phyloP scores from a whole-genome alignment of 92 coral and sea anemone species.

The Metridium senile region DNA sequence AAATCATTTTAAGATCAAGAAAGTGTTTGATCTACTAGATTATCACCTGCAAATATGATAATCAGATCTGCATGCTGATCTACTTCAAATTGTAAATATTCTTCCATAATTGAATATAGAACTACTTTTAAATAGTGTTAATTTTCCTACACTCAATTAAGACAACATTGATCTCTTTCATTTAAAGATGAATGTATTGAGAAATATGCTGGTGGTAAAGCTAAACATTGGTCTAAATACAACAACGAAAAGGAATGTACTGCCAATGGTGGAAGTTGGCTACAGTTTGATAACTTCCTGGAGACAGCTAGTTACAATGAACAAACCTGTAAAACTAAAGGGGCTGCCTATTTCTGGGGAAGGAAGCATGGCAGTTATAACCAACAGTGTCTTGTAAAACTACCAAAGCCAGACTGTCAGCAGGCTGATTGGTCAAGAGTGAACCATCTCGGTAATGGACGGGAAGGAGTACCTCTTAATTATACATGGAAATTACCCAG shows the following conservation, averaged over 20 bases:
- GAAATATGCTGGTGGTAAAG: conserved; percentile 54
- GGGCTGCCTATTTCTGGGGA: conserved; percentile 67
- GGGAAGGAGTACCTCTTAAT: conserved; percentile 75
- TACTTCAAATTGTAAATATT: too few species aligned
- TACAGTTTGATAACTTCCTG: conserved; percentile 67
- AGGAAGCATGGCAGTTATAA: conserved; percentile 62
- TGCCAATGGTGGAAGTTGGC: conserved; percentile 79
- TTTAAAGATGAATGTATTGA: conserved; percentile 83
- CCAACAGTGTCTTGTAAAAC: conserved; percentile 72
- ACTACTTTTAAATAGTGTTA: not conserved
- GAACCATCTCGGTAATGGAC: conserved; percentile 95
- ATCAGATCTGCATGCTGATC: too few species aligned
- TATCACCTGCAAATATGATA: too few species aligned
- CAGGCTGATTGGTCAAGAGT: conserved; percentile 79
- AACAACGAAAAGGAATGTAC: conserved; percentile 76
- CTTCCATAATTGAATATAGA: too few species aligned
- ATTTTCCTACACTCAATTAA: not conserved
- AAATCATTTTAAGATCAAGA: not conserved
- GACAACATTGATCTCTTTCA: too few species aligned
- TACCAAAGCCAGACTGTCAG: conserved; percentile 68
- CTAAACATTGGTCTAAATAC: conserved; percentile 78
- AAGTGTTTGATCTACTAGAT: too few species aligned
- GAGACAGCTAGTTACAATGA: conserved; percentile 63
- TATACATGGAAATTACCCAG: conserved; percentile 87
- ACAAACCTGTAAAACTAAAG: conserved; percentile 49